Percentiles rank a stretch among this genome's conserved stretches.
These are phyloP conservation scores for Vanessa cardui DNA, from an alignment of 2,888 invertebrate species.

Conservation along the genomic window DNA sequence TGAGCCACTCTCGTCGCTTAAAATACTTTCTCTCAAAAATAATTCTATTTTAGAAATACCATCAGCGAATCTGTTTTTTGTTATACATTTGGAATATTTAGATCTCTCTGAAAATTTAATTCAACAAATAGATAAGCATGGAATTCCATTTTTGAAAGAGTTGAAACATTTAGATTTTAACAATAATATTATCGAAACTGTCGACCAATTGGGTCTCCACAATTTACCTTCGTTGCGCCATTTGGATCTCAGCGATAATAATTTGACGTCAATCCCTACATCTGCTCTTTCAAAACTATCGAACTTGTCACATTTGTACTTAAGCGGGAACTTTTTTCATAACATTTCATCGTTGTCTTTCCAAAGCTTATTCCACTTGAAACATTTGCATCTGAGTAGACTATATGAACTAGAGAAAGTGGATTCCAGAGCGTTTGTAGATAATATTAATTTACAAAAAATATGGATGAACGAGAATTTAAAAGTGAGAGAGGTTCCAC, in stretches of 20 bases:
- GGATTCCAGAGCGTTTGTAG: slow-evolving; percentile 91
- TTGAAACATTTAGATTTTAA: slow-evolving; percentile 87
- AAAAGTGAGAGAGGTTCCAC: slow-evolving; percentile 88
- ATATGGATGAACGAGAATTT: slow-evolving; percentile 91
- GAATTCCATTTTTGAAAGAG: slow-evolving; percentile 88
- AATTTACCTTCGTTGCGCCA: slow-evolving; percentile 88
- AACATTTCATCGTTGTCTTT: slow-evolving; percentile 90
- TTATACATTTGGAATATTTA: slow-evolving; percentile 86
- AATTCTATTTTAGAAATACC: slow-evolving; percentile 92
- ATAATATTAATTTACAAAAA: slow-evolving; percentile 91
- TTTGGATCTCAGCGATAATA: slow-evolving; percentile 91
- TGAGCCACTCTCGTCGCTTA: slow-evolving; percentile 86
- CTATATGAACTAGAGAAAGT: slow-evolving; percentile 86
- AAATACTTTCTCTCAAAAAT: slow-evolving; percentile 88
- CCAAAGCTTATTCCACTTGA: slow-evolving; percentile 91
- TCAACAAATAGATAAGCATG: slow-evolving; percentile 86
- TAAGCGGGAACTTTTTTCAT: slow-evolving; percentile 90
- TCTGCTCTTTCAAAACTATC: slow-evolving; percentile 89
- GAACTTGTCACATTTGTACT: slow-evolving; percentile 88
- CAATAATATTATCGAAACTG: slow-evolving; percentile 88
- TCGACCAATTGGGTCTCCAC: slow-evolving; percentile 88
- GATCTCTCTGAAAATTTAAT: slow-evolving; percentile 92
- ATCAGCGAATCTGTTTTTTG: slow-evolving; percentile 85
- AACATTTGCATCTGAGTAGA: slow-evolving; percentile 87
- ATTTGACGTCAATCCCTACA: slow-evolving; percentile 90